Conservation (phyloP, 2,888 invertebrate genomes). For the Eledona agricola region DNA sequence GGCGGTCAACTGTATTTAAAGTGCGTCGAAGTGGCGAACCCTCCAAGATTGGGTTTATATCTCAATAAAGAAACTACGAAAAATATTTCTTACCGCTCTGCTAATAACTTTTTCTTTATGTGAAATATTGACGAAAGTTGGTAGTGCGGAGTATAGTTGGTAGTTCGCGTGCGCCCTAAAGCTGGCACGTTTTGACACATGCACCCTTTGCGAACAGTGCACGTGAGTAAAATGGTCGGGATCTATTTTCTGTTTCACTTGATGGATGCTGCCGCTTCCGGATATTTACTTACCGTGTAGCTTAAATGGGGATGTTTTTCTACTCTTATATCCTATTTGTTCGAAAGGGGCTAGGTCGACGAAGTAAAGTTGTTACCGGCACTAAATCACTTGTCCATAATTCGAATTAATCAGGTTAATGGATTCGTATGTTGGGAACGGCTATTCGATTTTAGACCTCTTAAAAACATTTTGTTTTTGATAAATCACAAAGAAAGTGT, state of each 20-base stretch:
- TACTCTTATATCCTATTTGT: constrained; percentile 18
- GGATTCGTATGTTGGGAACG: constrained; percentile 19
- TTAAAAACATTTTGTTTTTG: too few relatives aligned
- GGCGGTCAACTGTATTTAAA: constrained; percentile 3
- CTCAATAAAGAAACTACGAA: constrained; percentile 12
- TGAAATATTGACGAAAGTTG: too few relatives aligned
- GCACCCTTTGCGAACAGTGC: constrained; percentile 1
- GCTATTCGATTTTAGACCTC: too few relatives aligned
- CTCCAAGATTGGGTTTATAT: constrained; percentile 9
- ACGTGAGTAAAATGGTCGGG: constrained; percentile 3
- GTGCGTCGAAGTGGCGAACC: constrained; percentile 1
- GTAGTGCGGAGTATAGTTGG: too few relatives aligned
- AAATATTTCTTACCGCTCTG: too few relatives aligned
- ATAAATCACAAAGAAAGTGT: too few relatives aligned
- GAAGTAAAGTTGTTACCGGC: constrained; percentile 6
- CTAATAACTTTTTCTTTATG: too few relatives aligned
- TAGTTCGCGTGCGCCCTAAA: too few relatives aligned
- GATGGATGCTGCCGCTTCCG: constrained; percentile 13
- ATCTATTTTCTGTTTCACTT: constrained; percentile 21
- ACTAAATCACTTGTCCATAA: constrained; percentile 15
- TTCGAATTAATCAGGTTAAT: constrained; percentile 24
- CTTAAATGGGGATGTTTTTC: constrained; percentile 25
- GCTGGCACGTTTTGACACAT: constrained; percentile 10
- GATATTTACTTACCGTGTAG: constrained; percentile 20
- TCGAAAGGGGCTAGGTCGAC: background rate